Conservation (phyloP, 2,113 vertebrate species). For the Muntiacus reevesi region DNA sequence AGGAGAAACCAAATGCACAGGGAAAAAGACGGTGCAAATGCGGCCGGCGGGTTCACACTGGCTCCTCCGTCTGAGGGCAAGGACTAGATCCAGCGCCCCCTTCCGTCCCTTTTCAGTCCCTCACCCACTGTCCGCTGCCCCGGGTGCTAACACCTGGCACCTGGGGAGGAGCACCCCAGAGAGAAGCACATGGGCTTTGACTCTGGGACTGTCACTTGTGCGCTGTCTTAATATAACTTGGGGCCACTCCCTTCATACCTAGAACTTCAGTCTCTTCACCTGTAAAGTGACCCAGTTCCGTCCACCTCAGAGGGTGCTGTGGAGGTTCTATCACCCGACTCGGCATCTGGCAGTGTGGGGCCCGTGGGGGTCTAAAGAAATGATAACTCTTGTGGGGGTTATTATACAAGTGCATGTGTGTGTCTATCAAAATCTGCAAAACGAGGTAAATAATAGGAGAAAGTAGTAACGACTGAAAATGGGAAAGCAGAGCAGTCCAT, state of each 20-base stretch:
- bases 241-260: background rate
- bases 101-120: background rate
- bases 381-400: background rate
- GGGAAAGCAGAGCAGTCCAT: background rate
- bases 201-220: background rate
- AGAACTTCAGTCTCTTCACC: background rate
- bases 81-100: rapidly evolving
- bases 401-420: background rate
- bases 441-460: background rate
- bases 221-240: rapidly evolving
- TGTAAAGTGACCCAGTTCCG: background rate
- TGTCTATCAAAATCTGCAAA: background rate
- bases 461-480: background rate
- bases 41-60: rapidly evolving
- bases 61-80: rapidly evolving
- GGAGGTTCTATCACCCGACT: background rate
- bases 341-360: background rate
- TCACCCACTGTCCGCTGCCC: rapidly evolving
- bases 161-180: background rate
- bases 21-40: background rate
- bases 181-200: rapidly evolving
- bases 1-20: background rate
- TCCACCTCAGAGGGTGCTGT: background rate
- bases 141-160: rapidly evolving
- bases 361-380: background rate